Base-by-base conservation (phyloP, 2,888 invertebrate genomes). In the Philereme vetulata region DNA sequence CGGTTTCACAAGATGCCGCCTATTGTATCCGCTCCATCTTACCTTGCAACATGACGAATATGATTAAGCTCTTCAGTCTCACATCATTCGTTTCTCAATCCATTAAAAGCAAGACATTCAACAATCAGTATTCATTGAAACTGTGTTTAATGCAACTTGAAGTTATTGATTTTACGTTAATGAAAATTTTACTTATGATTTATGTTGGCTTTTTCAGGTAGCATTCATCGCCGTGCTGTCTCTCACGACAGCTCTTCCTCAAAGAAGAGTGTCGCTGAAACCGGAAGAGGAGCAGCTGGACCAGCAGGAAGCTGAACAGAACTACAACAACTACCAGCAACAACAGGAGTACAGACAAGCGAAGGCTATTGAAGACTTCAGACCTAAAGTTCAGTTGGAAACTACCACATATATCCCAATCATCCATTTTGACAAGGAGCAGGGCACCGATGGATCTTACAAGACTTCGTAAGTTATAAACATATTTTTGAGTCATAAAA, bases 371-470 rank as follows among this genome's bases (percentile, higher is more conserved):
- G 90, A 91, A 0, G 92, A 93, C 68, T 89, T 91, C 81, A 87
- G 90, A 68, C 85, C 90, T 33, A 84, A 87, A 77, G 82, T 84
- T n/a, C 80, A 83, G 32, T 68, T 88, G 56, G 94, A 94, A 45
- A 93, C 94, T 11, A 95, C 96, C 63, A 96, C 96, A n/a, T 95
- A 90, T 83, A 95, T 97, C 72, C 97, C 97, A 11, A 97, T 97
- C 78, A 93, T 97, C 64, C 93, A 94, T 70, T 96, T 96, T 83
- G 96, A 96, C 77, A 96, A 97, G 79, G 96, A 96, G 80, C 96
- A 97, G 79, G 96, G 95, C 66, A 95, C 94, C 67, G 96, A 96
- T 86, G 97, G 97, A 75, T 96, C 96, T 78, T 97, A 97, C 84
- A 96, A 96, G 86, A 95, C 96, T 61, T 84, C 95, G 96, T 95